Base-by-base conservation (phyloP, 2,888 invertebrate genomes). In the Drosophila histrio region DNA sequence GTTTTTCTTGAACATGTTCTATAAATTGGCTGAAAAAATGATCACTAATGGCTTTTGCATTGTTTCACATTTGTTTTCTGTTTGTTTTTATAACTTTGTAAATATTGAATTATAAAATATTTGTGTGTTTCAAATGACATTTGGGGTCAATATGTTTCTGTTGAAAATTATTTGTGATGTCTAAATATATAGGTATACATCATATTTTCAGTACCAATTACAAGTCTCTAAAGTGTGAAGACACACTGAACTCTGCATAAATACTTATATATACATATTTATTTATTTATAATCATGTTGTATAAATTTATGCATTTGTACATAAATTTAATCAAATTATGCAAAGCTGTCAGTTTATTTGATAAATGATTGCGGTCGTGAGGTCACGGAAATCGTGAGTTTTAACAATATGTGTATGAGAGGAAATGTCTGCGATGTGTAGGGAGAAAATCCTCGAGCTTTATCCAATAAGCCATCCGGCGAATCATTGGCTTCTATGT, bases 241-340 rank as follows among this genome's bases (percentile, higher is more conserved):
- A 28, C n/a, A n/a, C n/a, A n/a, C n/a, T n/a, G n/a, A n/a, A n/a
- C n/a, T 2, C 28, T 28, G 26, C 8, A 11, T 28, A 9, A 32
- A 32, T 4, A 13, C 7, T 13, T 13, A 13, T 7, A 15, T 6
- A 13, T 32, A 8, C 4, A 11, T 17, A 19, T 41, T 8, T 13
- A 2, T 8, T 22, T 41, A 22, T 41, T 41, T 22, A 32, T 2
- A 13, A 41, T 13, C 41, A 22, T 3, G 13, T 13, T 38, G 38
- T n/a, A 11, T 17, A n/a, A 26, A n/a, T 7, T 9, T 30, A 4
- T 22, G 6, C 26, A 21, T 30, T 34, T 24, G 21, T 13, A 36
- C 19, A 24, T 44, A 44, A 24, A 62, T 21, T 43, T 56, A 57
- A 62, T 62, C 43, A 57, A 62, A 62, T 62, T 57, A 56, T 57